These are phyloP conservation scores for Ecliptopera silaceata DNA, from an alignment of 2,888 invertebrate genomes.

Conservation along the genomic window DNA sequence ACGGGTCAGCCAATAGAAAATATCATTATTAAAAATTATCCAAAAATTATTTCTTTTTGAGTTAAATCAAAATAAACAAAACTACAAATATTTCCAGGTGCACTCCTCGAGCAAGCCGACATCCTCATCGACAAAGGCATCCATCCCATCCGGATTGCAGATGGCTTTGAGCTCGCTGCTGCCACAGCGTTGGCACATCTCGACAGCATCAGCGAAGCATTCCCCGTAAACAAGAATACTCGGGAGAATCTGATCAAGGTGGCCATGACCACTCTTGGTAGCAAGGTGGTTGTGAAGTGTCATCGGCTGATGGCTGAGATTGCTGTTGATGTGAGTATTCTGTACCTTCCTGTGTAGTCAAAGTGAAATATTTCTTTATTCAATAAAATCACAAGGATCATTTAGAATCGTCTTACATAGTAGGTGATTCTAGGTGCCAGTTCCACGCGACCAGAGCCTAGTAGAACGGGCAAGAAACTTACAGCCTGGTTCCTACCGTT, in stretches of 20 bases:
- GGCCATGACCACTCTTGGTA: constrained; percentile 99
- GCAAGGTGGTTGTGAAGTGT: constrained; percentile 98
- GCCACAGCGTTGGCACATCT: constrained; percentile 93
- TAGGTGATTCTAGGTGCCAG: no score
- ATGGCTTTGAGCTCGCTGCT: constrained; percentile 98
- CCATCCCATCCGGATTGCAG: constrained; percentile 99
- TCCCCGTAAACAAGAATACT: constrained; percentile 92
- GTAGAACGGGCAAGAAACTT: no score
- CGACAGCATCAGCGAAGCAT: constrained; percentile 94
- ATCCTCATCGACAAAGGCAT: constrained; percentile 96
- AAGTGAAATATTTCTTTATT: no score
- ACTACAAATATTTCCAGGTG: constrained; percentile 80
- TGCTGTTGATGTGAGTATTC: constrained; percentile 87
- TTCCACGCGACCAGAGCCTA: no score
- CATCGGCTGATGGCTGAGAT: constrained; percentile 99
- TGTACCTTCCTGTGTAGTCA: no score
- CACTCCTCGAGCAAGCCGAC: constrained; percentile 97
- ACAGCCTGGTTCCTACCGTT: no score
- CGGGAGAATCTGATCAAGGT: constrained; percentile 95
- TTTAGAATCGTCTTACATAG: no score
- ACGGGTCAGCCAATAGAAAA: no score
- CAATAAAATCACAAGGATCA: no score
- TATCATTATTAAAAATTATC: no score
- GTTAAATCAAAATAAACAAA: no score
- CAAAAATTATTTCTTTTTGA: not conserved